A percentile compares a stretch with the other conserved stretches of the same genome.
Evolutionary conservation across 2,888 invertebrate species (phyloP).

Genomic region (Prosapia bicincta): DNA sequence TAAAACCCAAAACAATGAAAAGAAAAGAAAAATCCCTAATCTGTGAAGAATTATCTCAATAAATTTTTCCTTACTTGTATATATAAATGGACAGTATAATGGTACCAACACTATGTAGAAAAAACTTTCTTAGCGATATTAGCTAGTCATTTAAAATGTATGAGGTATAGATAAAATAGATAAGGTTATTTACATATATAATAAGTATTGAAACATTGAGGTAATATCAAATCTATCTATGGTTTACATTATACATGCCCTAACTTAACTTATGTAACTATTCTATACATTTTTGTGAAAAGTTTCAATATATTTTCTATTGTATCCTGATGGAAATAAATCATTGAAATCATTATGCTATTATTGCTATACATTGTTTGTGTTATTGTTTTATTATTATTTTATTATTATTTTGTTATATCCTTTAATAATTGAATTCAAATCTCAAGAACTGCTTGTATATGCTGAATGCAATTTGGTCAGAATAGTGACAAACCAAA

Average conservation of each 20-base stretch:
- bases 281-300: constrained; percentile 29
- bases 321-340: constrained; percentile 35
- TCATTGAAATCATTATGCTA: constrained; percentile 28
- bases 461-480: too few relatives aligned
- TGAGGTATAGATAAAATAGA: neutral
- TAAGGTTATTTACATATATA: neutral
- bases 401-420: neutral
- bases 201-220: neutral
- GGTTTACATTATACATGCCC: neutral
- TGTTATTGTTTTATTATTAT: neutral
- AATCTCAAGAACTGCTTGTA: too few relatives aligned
- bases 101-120: constrained; percentile 26
- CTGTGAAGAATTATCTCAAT: neutral
- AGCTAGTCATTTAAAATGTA: constrained; percentile 26
- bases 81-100: constrained; percentile 15
- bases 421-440: too few relatives aligned
- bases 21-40: neutral
- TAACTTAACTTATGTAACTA: neutral
- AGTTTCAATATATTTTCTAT: constrained; percentile 36
- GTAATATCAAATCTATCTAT: neutral
- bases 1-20: constrained; percentile 19
- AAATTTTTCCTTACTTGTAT: constrained; percentile 19
- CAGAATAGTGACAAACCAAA: too few relatives aligned
- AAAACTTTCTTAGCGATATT: constrained; percentile 21
- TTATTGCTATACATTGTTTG: constrained; percentile 12